Base-by-base conservation (phyloP, 2,888 invertebrate species). In the Chelonus formosanus region DNA sequence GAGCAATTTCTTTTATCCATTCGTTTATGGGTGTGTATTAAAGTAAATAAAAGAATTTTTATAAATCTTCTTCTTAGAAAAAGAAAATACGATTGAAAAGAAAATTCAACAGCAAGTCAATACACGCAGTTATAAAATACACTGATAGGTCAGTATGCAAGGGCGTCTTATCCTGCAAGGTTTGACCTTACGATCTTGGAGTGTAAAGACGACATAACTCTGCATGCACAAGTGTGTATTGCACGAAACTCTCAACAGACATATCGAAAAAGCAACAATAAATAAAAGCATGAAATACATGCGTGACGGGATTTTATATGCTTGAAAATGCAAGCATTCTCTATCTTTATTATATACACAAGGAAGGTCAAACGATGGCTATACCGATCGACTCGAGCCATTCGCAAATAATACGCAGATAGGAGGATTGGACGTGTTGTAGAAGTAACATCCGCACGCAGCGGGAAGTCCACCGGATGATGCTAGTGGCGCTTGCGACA, bases 1-100 rank as follows among this genome's bases (percentile, higher is more conserved):
- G 52, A 20, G 52, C 50, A 60, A 60, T 50, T 60, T 50, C 52
- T 59, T 60, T 50, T 48, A 47, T 44, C n/a, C n/a, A 47, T 35
- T 32, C 47, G 47, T 36, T 10, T 54, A 10, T 10, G 4, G 7
- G 36, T 20, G 20, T 20, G 20, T 20, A 20, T 20, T 20, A 35
- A 8, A 40, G 10, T n/a, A 36, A 54, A 36, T n/a, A 36, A 54
- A 4, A 36, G 7, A 31, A 44, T 57, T 57, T 57, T 57, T 44
- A 57, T 57, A 57, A 45, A 57, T 45, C 44, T 57, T 34, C 56
- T 43, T 32, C 36, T n/a, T 20, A n/a, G 45, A n/a, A 7, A 34
- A 34, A 20, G 34, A n/a, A 6, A 45, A 35, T 20, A 52, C 31
- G 52, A 32, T 52, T 52, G 52, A 52, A 34, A 52, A 52, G 52